Percentiles rank a stretch among this genome's conserved stretches.
These are phyloP conservation scores for Corythucha ciliata DNA, from an alignment of 2,888 invertebrate species.

Conservation along the genomic window DNA sequence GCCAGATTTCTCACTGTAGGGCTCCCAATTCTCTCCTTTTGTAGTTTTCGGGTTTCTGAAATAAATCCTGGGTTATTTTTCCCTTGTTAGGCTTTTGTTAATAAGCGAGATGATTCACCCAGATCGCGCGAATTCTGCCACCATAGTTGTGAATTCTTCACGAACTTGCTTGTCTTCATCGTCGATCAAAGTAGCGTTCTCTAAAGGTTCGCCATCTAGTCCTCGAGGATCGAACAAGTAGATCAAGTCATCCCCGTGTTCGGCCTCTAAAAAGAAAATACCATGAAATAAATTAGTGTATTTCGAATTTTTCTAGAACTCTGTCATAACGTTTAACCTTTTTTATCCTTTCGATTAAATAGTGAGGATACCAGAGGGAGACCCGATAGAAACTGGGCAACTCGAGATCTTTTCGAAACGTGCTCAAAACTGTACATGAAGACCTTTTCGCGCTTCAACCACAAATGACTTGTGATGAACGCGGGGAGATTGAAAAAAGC, in stretches of 20 bases:
- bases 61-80: background rate
- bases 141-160: slow-evolving; percentile 54
- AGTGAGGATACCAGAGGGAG: slow-evolving; percentile 47
- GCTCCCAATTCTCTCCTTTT: slow-evolving; percentile 30
- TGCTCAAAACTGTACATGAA: slow-evolving; percentile 70
- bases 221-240: slow-evolving; percentile 55
- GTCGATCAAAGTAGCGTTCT: slow-evolving; percentile 37
- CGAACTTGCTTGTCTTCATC: slow-evolving; percentile 55
- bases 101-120: slow-evolving; percentile 40
- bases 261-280: slow-evolving; percentile 32
- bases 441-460: slow-evolving; percentile 54
- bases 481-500: slow-evolving; percentile 69
- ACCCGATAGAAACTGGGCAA: slow-evolving; percentile 56
- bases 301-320: no score
- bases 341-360: background rate
- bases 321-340: background rate
- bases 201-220: slow-evolving; percentile 42
- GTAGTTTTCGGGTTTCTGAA: slow-evolving; percentile 26
- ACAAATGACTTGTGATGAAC: slow-evolving; percentile 58
- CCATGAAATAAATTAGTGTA: no score
- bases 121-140: slow-evolving; percentile 56
- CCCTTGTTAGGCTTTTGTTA: background rate
- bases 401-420: slow-evolving; percentile 52
- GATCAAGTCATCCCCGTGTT: slow-evolving; percentile 62
- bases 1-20: slow-evolving; percentile 33